phyloP scores from a whole-genome alignment of 2,113 vertebrate species.

The Todiramphus saurophagus region DNA sequence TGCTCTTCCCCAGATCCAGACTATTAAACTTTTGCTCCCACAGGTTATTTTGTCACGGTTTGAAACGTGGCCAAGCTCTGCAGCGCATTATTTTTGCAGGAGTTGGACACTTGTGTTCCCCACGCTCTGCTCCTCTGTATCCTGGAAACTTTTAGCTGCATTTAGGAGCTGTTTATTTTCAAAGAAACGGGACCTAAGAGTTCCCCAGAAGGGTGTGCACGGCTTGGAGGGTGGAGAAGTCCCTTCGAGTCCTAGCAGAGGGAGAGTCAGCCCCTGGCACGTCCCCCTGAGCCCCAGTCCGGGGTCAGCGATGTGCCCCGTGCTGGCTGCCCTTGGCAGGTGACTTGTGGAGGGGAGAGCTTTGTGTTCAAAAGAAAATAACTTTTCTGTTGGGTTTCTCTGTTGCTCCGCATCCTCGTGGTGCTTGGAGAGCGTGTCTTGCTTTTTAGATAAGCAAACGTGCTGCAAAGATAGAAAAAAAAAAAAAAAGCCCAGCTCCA shows the following conservation, averaged over 20 bases:
- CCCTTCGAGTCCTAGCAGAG: background rate
- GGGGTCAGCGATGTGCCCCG: background rate
- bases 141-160: slow-evolving; percentile 11
- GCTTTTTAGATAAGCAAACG: slow-evolving; percentile 50
- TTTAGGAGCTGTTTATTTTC: slow-evolving; percentile 31
- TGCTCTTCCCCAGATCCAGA: slow-evolving; percentile 5
- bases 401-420: background rate
- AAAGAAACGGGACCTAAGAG: background rate
- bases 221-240: background rate
- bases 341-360: background rate
- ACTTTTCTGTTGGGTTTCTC: background rate
- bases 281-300: accelerated
- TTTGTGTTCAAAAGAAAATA: background rate
- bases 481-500: background rate
- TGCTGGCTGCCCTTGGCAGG: background rate
- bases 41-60: slow-evolving; percentile 55
- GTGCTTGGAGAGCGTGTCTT: background rate
- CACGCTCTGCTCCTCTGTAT: background rate
- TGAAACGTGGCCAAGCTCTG: slow-evolving; percentile 15
- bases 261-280: background rate
- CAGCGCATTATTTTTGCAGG: background rate
- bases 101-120: slow-evolving; percentile 7
- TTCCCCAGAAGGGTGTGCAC: background rate
- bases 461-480: slow-evolving; percentile 1
- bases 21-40: slow-evolving; percentile 51